Conservation (phyloP, 2,888 invertebrate species). For the Trimorus sp. region DNA sequence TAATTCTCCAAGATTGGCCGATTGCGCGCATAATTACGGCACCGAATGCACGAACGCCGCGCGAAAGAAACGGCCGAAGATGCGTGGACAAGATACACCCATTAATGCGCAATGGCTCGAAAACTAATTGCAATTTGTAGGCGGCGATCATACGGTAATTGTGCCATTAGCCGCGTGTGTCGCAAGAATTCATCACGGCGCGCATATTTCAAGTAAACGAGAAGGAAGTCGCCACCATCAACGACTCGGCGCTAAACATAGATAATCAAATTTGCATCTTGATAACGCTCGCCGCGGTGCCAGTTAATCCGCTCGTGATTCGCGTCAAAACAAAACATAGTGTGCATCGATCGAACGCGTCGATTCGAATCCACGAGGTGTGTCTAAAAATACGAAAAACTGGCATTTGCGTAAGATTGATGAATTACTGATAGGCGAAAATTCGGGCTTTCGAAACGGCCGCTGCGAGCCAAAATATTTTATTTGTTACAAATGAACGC, state of each 20-base stretch:
- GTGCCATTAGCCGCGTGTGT: constrained; percentile 48
- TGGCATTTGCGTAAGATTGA: constrained; percentile 28
- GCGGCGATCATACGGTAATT: constrained; percentile 52
- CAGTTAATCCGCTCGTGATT: constrained; percentile 41
- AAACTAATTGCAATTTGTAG: constrained; percentile 52
- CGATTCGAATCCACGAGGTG: neutral
- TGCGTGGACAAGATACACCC: constrained; percentile 2
- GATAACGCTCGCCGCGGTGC: constrained; percentile 49
- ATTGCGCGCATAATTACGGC: neutral
- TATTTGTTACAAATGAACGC: constrained; percentile 42
- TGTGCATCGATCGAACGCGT: constrained; percentile 1
- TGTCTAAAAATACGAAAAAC: constrained; percentile 22
- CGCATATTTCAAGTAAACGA: constrained; percentile 48
- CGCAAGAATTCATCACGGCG: constrained; percentile 55
- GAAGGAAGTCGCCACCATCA: constrained; percentile 63
- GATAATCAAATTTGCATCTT: constrained; percentile 74
- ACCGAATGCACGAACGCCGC: neutral
- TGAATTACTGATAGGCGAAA: constrained; percentile 37
- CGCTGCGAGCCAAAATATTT: constrained; percentile 32
- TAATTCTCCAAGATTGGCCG: too few relatives aligned
- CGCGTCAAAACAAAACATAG: neutral
- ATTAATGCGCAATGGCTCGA: constrained; percentile 39
- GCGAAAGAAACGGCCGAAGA: neutral
- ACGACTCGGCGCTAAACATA: constrained; percentile 69
- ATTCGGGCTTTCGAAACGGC: constrained; percentile 17